Conservation (phyloP, 2,888 invertebrate genomes). For the Pseudococcus longispinus region DNA sequence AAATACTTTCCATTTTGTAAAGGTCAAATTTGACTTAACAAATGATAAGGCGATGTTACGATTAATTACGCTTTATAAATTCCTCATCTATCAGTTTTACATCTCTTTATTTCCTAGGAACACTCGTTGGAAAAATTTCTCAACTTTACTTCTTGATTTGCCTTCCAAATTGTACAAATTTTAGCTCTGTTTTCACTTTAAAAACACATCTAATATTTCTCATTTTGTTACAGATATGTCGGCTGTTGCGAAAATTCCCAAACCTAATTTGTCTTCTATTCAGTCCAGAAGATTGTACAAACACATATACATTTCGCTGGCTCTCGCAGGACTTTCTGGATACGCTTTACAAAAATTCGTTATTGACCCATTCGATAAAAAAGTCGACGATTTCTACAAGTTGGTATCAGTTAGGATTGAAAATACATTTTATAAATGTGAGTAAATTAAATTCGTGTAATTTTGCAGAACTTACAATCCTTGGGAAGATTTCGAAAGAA, state of each 20-base stretch:
- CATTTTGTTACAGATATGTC: slow-evolving; percentile 1
- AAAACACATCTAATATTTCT: neutral
- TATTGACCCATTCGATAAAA: neutral
- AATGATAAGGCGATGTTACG: neutral
- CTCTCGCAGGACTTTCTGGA: neutral
- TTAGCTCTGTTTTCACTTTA: neutral
- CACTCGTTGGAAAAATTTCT: neutral
- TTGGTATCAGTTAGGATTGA: neutral
- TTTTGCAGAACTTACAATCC: slow-evolving; percentile 58
- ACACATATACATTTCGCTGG: neutral
- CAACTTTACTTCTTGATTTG: neutral
- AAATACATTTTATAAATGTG: too few species aligned
- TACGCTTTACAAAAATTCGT: neutral
- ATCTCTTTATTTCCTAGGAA: neutral
- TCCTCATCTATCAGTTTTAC: neutral
- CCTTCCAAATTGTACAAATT: neutral
- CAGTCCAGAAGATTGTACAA: neutral
- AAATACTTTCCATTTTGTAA: neutral
- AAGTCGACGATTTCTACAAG: slow-evolving; percentile 1
- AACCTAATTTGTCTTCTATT: neutral
- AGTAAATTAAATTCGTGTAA: neutral
- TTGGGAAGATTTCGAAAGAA: slow-evolving; percentile 58
- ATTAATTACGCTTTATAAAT: neutral
- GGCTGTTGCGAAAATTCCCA: slow-evolving; percentile 2
- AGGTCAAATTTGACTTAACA: neutral